Conservation (phyloP, 1,140 invertebrate genomes). For the Hycleus cichorii region DNA sequence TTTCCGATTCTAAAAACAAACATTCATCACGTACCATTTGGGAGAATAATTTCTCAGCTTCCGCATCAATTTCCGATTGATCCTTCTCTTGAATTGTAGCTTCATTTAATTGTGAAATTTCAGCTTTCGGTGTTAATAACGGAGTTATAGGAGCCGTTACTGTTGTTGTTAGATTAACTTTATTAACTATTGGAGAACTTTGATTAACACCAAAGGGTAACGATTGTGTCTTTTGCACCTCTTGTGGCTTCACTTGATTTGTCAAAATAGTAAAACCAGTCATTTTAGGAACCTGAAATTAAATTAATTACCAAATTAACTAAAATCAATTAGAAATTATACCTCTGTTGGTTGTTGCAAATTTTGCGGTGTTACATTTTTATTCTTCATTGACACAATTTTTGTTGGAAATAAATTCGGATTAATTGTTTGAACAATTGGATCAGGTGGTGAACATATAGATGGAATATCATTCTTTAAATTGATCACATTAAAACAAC, state of each 20-base stretch:
- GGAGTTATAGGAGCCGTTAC: background rate
- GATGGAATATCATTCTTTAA: slow-evolving; percentile 43
- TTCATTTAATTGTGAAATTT: background rate
- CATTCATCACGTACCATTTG: slow-evolving; percentile 48
- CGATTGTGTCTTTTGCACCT: too few relatives aligned
- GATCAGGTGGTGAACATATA: slow-evolving; percentile 53
- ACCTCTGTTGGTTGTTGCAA: too few relatives aligned
- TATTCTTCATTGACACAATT: too few relatives aligned
- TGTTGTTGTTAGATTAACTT: background rate
- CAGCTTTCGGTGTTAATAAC: background rate
- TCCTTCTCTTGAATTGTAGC: background rate
- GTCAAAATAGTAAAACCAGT: too few relatives aligned
- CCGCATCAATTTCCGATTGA: slow-evolving; percentile 31
- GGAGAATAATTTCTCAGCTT: slow-evolving; percentile 27
- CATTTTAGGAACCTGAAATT: too few relatives aligned
- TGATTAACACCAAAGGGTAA: too few relatives aligned
- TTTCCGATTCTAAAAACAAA: slow-evolving; percentile 53
- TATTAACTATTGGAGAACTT: background rate
- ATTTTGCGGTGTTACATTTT: too few relatives aligned
- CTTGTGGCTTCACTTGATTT: too few relatives aligned
- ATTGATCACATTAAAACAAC: slow-evolving; percentile 63
- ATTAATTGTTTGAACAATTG: slow-evolving; percentile 1
- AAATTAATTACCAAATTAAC: too few relatives aligned
- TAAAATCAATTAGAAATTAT: too few relatives aligned
- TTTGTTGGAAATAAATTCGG: too few relatives aligned